A percentile compares a stretch with the other conserved stretches of the same genome.
These are phyloP conservation scores for Cerastis leucographa DNA, from an alignment of 2,888 invertebrate species.

Conservation along the genomic window DNA sequence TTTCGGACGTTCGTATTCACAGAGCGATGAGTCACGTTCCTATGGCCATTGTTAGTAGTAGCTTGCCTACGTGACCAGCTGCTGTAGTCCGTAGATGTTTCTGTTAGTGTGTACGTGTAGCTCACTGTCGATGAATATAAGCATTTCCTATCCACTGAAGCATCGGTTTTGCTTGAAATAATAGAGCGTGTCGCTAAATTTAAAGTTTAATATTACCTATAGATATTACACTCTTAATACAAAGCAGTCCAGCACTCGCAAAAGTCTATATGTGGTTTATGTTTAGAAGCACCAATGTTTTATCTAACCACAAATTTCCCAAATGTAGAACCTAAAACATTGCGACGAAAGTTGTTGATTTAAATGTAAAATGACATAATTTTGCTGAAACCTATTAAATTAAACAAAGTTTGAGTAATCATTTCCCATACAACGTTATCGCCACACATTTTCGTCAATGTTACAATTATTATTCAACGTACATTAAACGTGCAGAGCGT, in stretches of 20 bases:
- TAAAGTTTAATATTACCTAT: background rate
- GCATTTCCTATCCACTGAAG: background rate
- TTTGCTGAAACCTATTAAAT: conserved; percentile 49
- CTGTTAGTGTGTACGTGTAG: conserved; percentile 15
- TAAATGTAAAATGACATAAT: conserved; percentile 38
- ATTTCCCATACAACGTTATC: conserved; percentile 57
- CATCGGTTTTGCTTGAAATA: background rate
- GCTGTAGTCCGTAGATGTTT: conserved; percentile 7
- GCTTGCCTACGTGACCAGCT: conserved; percentile 45
- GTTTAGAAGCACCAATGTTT: background rate
- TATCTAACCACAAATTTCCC: background rate
- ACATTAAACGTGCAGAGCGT: conserved; percentile 68
- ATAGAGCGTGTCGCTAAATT: background rate
- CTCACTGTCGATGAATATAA: conserved; percentile 8
- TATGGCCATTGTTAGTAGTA: conserved; percentile 51
- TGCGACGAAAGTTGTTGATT: background rate
- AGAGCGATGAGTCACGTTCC: conserved; percentile 42
- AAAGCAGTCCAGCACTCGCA: background rate
- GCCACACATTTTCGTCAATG: conserved; percentile 68
- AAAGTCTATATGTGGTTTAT: background rate
- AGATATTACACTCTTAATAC: background rate
- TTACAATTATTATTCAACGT: conserved; percentile 71
- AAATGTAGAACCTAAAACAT: background rate
- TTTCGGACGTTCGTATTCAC: conserved; percentile 20
- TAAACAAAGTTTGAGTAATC: conserved; percentile 60